Base-by-base conservation (phyloP, 2,888 invertebrate species). In the Elegia similella region DNA sequence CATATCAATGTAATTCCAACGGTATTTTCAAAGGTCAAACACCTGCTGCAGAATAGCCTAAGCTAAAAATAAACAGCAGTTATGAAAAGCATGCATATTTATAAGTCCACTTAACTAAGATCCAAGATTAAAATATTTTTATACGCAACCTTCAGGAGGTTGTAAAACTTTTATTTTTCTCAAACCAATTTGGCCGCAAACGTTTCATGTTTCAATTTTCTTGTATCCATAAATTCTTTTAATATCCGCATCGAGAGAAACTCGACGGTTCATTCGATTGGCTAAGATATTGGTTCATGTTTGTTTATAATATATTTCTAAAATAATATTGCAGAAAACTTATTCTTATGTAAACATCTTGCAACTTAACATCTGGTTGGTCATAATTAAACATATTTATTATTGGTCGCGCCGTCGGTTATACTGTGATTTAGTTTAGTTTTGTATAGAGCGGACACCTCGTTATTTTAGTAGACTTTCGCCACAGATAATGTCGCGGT, bases 171-270 rank as follows among this genome's bases (percentile, higher is more conserved):
- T 46, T 23, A 23, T 46, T 46, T 43, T 43, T 17, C 16, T 8
- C 2, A 43, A 43, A 16, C 16, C 8, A 38, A n/a, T 43, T 17
- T 15, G 16, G 43, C 43, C 15, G 7, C 43, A 15, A 43, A 43
- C 15, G 5, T 43, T 43, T 43, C 38, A 38, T 38, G 38, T 38
- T 38, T 43, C 43, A 43, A 43, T 43, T 43, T 43, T 16, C 16
- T 13, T 43, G 52, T 29, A 52, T 55, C 46, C 38, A 55, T 52
- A 52, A 38, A n/a, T 38, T 48, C 38, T 57, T 57, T 42, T 16
- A 53, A 47, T 52, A 47, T 53, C 32, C 38, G 38, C 38, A 38
- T 38, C 38, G n/a, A 38, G 38, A 12, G 38, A 38, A 23, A n/a
- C 12, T 34, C 12, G 34, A 10, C 34, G 10, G 38, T 6, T 38